Evolutionary conservation across 2,797 vertebrate species (phyloP).

Genomic region (Rachycentron canadum): DNA sequence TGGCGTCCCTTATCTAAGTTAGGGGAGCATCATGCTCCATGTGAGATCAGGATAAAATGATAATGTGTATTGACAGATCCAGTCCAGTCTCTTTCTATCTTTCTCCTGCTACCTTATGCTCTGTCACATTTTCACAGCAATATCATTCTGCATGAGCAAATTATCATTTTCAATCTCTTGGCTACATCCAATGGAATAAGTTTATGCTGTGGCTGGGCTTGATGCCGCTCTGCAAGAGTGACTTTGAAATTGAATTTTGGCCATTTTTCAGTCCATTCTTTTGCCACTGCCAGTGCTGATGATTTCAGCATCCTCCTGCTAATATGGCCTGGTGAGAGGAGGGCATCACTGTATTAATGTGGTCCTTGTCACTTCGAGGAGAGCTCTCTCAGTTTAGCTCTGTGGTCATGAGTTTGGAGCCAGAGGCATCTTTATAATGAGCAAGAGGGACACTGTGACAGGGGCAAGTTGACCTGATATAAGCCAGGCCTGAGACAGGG

Average conservation of each 20-base stretch:
- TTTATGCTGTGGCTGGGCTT: slow-evolving; percentile 38
- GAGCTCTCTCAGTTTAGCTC: slow-evolving; percentile 50
- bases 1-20: slow-evolving; percentile 32
- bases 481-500: slow-evolving; percentile 14
- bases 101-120: slow-evolving; percentile 48
- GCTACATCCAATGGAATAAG: slow-evolving; percentile 37
- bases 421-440: slow-evolving; percentile 74
- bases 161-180: slow-evolving; percentile 52
- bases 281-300: slow-evolving; percentile 8
- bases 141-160: slow-evolving; percentile 60
- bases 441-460: slow-evolving; percentile 40
- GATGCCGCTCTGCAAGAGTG: slow-evolving; percentile 41
- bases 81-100: slow-evolving; percentile 31
- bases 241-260: slow-evolving; percentile 56
- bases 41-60: slow-evolving; percentile 60
- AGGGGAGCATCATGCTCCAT: slow-evolving; percentile 36
- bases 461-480: slow-evolving; percentile 47
- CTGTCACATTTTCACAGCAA: slow-evolving; percentile 51
- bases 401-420: slow-evolving; percentile 51
- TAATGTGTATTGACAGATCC: slow-evolving; percentile 64
- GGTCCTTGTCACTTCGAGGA: slow-evolving; percentile 49
- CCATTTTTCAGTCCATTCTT: slow-evolving; percentile 14
- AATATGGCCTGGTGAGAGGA: slow-evolving; percentile 22
- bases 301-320: slow-evolving; percentile 31
- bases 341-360: slow-evolving; percentile 38